phyloP scores from a whole-genome alignment of 2,113 vertebrate genomes.

The Pteruthius melanotis region DNA sequence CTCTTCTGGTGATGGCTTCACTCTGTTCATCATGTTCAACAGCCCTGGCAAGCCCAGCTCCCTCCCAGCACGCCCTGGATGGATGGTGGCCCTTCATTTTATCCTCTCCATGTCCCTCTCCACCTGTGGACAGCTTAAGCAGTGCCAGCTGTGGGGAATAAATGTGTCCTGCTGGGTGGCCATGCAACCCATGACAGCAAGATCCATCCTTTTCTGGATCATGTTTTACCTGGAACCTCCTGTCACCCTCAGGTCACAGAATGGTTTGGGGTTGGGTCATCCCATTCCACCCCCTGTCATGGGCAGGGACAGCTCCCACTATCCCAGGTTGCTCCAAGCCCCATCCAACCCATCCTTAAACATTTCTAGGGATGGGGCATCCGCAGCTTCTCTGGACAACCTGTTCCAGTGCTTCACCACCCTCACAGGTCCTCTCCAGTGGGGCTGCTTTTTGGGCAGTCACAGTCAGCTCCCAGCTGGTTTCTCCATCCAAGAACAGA shows the following conservation, averaged over 20 bases:
- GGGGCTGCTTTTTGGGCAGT: accelerated
- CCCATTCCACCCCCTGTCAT: not conserved
- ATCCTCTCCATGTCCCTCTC: not conserved
- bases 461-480: not conserved
- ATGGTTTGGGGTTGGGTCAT: not conserved
- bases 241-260: not conserved
- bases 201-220: accelerated
- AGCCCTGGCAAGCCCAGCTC: not conserved
- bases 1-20: not conserved
- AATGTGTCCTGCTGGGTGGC: not conserved
- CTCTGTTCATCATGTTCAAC: not conserved
- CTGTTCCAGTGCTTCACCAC: not conserved
- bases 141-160: not conserved
- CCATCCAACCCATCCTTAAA: not conserved
- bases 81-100: accelerated
- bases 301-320: not conserved
- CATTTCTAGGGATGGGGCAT: not conserved
- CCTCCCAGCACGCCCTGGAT: not conserved
- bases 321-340: accelerated
- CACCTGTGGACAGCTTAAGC: not conserved
- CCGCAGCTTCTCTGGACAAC: not conserved
- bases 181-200: not conserved
- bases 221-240: not conserved
- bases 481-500: not conserved
- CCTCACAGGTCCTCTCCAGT: not conserved